Conservation (phyloP, 2,113 vertebrate genomes). For the Chroicocephalus ridibundus region DNA sequence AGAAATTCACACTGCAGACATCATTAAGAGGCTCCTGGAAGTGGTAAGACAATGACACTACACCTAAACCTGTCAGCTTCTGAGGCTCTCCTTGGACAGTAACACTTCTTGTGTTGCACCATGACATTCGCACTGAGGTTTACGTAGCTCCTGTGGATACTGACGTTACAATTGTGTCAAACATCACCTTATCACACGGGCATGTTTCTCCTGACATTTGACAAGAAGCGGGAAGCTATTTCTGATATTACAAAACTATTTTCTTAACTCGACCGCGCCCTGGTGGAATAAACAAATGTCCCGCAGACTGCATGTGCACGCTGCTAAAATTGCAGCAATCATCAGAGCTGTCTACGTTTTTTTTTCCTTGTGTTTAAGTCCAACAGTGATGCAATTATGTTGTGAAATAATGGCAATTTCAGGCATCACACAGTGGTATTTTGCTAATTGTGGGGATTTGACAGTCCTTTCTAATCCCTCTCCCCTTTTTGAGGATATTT, state of each 20-base stretch:
- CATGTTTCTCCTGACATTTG: not conserved
- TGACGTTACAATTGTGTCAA: not conserved
- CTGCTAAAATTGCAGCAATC: not conserved
- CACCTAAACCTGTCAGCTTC: not conserved
- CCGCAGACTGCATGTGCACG: not conserved
- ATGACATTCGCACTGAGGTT: not conserved
- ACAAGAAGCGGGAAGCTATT: not conserved
- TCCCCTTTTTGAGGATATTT: not conserved
- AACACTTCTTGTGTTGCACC: not conserved
- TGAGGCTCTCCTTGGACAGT: not conserved
- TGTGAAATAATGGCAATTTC: not conserved
- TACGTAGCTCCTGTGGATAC: not conserved
- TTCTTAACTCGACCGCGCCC: not conserved
- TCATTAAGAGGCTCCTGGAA: slow-evolving; percentile 51
- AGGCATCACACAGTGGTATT: not conserved
- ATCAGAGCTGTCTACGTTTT: not conserved
- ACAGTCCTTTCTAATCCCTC: not conserved
- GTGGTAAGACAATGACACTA: slow-evolving; percentile 37
- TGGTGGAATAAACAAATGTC: not conserved
- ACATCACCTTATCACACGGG: not conserved
- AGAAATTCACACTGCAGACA: not conserved
- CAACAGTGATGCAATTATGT: not conserved
- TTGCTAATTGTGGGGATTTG: not conserved
- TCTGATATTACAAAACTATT: not conserved
- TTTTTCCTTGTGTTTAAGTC: not conserved